A percentile compares a stretch with the other conserved stretches of the same genome.
Evolutionary conservation across 2,113 vertebrate genomes (phyloP).

Genomic region (Oceanites oceanicus): DNA sequence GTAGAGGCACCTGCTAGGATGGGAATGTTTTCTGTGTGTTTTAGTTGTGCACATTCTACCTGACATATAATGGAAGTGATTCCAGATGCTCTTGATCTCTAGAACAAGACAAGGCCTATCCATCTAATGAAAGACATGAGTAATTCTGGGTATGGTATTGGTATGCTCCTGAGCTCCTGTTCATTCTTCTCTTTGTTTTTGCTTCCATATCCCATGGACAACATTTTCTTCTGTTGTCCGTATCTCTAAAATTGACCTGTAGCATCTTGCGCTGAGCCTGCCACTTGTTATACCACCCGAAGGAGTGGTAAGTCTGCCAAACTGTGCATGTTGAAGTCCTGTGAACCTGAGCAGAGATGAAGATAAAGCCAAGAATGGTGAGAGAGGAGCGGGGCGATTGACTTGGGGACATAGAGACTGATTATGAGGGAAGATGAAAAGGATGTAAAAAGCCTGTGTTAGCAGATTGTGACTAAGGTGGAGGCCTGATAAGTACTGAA

Average conservation of each 20-base stretch:
- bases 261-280: not conserved
- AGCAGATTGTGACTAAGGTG: not conserved
- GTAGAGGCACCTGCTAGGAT: not conserved
- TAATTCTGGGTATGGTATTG: not conserved
- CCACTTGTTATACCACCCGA: fast-evolving
- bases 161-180: not conserved
- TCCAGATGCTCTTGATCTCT: not conserved
- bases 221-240: not conserved
- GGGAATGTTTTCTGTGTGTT: not conserved
- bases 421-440: not conserved
- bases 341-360: not conserved
- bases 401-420: not conserved
- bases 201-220: not conserved
- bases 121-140: not conserved
- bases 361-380: not conserved
- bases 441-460: not conserved
- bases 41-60: not conserved
- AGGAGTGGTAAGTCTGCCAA: not conserved
- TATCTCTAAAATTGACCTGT: not conserved
- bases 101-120: not conserved
- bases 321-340: not conserved
- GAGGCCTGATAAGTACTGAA: not conserved
- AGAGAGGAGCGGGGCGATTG: not conserved
- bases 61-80: not conserved
- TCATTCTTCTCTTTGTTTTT: not conserved